Evolutionary conservation across 2,113 vertebrate genomes (phyloP).

Genomic region (Chaetodon auriga): DNA sequence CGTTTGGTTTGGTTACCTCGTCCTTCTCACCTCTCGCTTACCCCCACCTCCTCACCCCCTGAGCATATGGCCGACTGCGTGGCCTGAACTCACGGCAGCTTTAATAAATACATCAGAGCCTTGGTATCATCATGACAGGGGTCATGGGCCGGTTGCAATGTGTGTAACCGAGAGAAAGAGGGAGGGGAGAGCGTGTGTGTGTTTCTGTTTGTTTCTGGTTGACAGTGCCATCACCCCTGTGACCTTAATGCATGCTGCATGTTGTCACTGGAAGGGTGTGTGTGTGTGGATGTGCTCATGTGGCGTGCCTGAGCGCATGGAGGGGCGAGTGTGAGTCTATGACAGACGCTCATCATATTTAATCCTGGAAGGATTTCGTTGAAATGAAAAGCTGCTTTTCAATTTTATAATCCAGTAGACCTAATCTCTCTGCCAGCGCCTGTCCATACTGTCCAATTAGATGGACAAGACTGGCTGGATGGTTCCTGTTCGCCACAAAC

Average conservation of each 20-base stretch:
- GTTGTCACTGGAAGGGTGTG: conserved; percentile 39
- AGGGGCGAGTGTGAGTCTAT: conserved; percentile 54
- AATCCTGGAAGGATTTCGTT: conserved; percentile 80
- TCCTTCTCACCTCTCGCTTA: conserved; percentile 73
- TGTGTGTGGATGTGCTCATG: conserved; percentile 39
- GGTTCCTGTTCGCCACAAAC: conserved; percentile 50
- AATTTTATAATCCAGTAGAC: conserved; percentile 82
- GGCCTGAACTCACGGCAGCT: conserved; percentile 53
- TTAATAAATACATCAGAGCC: conserved; percentile 71
- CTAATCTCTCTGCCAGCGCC: conserved; percentile 74
- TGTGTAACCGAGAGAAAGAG: conserved; percentile 28
- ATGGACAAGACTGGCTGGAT: conserved; percentile 65
- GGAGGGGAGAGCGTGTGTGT: conserved; percentile 32
- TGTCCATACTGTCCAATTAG: conserved; percentile 79
- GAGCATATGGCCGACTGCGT: conserved; percentile 69
- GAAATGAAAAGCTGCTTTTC: conserved; percentile 84
- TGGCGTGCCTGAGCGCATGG: conserved; percentile 5
- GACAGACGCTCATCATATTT: conserved; percentile 83
- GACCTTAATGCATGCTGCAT: conserved; percentile 41
- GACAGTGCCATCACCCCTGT: conserved; percentile 54
- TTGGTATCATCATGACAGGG: conserved; percentile 71
- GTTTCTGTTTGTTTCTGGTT: conserved; percentile 48
- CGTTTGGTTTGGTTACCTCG: conserved; percentile 69
- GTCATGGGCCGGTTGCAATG: conserved; percentile 68
- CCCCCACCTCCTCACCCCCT: conserved; percentile 54